A percentile compares a stretch with the other conserved stretches of the same genome.
phyloP scores from a whole-genome alignment of 37 sponge, comb jelly and placozoan genomes.

The Geodia barretti region DNA sequence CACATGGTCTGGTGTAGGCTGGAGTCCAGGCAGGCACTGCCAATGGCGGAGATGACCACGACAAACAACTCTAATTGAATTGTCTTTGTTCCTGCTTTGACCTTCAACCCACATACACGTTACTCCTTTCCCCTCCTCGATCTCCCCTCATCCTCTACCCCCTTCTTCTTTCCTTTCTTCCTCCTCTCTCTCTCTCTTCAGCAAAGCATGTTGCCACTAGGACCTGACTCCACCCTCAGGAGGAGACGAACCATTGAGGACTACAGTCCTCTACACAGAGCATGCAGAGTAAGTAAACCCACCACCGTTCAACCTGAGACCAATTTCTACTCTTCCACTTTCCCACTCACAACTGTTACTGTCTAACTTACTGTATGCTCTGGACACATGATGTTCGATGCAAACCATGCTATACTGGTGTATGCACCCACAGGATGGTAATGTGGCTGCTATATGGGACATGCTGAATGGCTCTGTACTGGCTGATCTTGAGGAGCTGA shows the following conservation, averaged over 20 bases:
- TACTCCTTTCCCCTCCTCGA: too few relatives aligned
- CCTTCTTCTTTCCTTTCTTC: too few relatives aligned
- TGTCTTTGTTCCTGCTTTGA: too few relatives aligned
- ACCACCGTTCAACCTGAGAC: not conserved
- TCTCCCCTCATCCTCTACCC: too few relatives aligned
- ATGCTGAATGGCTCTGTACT: slow-evolving; percentile 32
- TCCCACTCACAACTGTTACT: not conserved
- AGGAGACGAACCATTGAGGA: not conserved
- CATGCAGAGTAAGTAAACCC: slow-evolving; percentile 36
- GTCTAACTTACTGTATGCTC: too few relatives aligned
- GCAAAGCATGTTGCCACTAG: not conserved
- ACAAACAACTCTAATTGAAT: not conserved
- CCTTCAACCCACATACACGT: too few relatives aligned
- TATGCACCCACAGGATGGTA: slow-evolving; percentile 56
- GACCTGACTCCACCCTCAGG: not conserved
- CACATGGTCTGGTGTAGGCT: not conserved
- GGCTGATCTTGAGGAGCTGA: slow-evolving; percentile 37
- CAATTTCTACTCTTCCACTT: not conserved
- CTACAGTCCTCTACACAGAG: slow-evolving; percentile 34
- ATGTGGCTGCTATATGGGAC: slow-evolving; percentile 25
- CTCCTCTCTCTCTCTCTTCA: too few relatives aligned
- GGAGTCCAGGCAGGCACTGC: not conserved
- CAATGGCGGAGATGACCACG: not conserved
- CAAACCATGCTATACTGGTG: not conserved
- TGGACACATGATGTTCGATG: too few relatives aligned